These are phyloP conservation scores for Euborellia annulipes DNA, from an alignment of 1,140 invertebrate species.

Conservation along the genomic window DNA sequence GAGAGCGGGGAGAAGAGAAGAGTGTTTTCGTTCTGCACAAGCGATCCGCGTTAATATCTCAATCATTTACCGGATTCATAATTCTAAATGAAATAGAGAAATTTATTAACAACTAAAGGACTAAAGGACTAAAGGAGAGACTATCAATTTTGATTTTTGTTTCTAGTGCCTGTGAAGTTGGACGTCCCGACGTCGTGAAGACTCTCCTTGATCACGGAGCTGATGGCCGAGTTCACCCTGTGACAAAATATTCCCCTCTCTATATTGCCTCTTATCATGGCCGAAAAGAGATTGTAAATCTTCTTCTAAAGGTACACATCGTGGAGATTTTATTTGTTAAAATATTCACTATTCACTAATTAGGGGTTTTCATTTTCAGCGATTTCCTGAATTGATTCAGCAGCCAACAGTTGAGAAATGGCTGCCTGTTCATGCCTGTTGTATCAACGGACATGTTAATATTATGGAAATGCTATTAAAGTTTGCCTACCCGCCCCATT, in stretches of 20 bases:
- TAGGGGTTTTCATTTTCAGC: slow-evolving; percentile 26
- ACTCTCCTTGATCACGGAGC: slow-evolving; percentile 65
- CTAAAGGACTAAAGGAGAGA: no score
- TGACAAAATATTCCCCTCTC: slow-evolving; percentile 81
- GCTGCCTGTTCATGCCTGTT: slow-evolving; percentile 83
- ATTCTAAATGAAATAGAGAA: no score
- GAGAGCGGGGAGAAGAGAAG: no score
- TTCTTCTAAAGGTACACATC: slow-evolving; percentile 40
- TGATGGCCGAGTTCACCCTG: slow-evolving; percentile 70
- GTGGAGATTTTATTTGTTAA: no score
- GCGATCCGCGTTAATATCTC: no score
- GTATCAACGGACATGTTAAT: slow-evolving; percentile 66
- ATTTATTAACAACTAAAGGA: no score
- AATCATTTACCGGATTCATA: no score
- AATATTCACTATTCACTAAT: slow-evolving; percentile 6
- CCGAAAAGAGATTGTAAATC: slow-evolving; percentile 58
- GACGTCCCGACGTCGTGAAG: slow-evolving; percentile 62
- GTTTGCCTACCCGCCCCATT: slow-evolving; percentile 60
- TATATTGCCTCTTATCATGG: slow-evolving; percentile 84
- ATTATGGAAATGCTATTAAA: slow-evolving; percentile 64
- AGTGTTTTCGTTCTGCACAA: no score
- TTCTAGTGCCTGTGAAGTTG: slow-evolving; percentile 61
- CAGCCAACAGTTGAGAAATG: slow-evolving; percentile 79
- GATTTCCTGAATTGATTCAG: slow-evolving; percentile 43
- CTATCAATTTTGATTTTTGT: no score